Percentiles rank a stretch among this genome's conserved stretches.
Conservation (phyloP, 1,140 invertebrate species). For the Trachymyrmex septentrionalis region DNA sequence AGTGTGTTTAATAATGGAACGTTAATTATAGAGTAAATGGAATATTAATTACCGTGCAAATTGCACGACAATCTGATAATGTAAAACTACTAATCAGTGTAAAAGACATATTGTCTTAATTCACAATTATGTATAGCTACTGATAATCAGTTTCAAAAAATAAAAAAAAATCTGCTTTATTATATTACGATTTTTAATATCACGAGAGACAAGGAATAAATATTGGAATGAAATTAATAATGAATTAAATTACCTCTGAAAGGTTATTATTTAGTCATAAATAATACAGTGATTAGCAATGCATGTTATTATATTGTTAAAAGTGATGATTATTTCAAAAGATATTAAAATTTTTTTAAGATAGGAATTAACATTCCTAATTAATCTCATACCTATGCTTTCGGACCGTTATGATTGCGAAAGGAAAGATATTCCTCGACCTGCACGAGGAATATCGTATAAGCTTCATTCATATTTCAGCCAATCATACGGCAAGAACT, state of each 20-base stretch:
- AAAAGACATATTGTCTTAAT: not conserved
- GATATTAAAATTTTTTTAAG: slow-evolving; percentile 1
- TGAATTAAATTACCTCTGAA: not conserved
- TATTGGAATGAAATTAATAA: not conserved
- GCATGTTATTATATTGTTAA: not conserved
- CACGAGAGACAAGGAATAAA: not conserved
- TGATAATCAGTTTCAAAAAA: not conserved
- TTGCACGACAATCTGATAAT: slow-evolving; percentile 34
- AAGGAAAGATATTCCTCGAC: not conserved
- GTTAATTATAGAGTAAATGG: slow-evolving; percentile 48
- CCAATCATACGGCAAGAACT: slow-evolving; percentile 25
- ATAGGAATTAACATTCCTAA: slow-evolving; percentile 18
- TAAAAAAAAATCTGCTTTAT: not conserved
- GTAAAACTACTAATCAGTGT: slow-evolving; percentile 20
- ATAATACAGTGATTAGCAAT: not conserved
- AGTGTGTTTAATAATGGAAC: slow-evolving; percentile 45
- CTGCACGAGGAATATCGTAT: not conserved
- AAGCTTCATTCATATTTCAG: slow-evolving; percentile 31
- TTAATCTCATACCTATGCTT: slow-evolving; percentile 7
- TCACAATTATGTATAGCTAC: not conserved
- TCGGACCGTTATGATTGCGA: not conserved
- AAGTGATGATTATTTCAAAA: not conserved
- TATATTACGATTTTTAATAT: not conserved
- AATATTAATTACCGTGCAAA: slow-evolving; percentile 46
- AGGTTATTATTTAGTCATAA: not conserved